These are phyloP conservation scores for Mesocricetus auratus DNA, from an alignment of 2,113 vertebrate genomes.

Conservation along the genomic window DNA sequence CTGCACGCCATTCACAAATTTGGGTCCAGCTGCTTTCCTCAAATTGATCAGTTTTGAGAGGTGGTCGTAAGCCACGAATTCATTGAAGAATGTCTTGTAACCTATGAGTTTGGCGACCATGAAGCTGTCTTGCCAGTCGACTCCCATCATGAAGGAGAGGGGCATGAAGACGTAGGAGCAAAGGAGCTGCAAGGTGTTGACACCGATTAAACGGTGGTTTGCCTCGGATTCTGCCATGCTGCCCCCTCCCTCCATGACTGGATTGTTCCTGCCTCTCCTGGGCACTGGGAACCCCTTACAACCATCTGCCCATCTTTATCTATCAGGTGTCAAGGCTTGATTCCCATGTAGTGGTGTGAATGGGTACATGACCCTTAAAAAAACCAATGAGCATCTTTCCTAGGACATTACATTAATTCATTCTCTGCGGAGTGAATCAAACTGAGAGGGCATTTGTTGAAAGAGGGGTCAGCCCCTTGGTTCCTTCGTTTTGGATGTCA, in stretches of 20 bases:
- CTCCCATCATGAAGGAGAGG: conserved; percentile 94
- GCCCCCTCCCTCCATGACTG: neutral
- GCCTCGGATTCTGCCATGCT: neutral
- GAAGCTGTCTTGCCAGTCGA: conserved; percentile 95
- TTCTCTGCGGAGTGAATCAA: neutral
- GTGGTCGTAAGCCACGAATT: conserved; percentile 93
- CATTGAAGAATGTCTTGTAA: conserved; percentile 94
- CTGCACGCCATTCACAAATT: conserved; percentile 90
- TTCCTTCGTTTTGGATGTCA: neutral
- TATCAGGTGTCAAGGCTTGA: neutral
- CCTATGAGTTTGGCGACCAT: conserved; percentile 92
- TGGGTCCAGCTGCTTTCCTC: conserved; percentile 87
- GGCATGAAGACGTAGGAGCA: conserved; percentile 95
- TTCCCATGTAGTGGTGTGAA: neutral
- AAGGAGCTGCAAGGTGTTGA: conserved; percentile 87
- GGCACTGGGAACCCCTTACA: neutral
- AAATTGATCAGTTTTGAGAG: conserved; percentile 89
- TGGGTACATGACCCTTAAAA: neutral
- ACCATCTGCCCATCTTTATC: neutral
- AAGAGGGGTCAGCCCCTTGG: neutral
- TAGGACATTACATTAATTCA: neutral
- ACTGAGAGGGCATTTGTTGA: neutral
- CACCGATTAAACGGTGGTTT: neutral
- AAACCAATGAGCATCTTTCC: neutral
- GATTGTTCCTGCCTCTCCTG: neutral